These are phyloP conservation scores for Megalopta genalis DNA, from an alignment of 1,140 invertebrate species.

Conservation along the genomic window DNA sequence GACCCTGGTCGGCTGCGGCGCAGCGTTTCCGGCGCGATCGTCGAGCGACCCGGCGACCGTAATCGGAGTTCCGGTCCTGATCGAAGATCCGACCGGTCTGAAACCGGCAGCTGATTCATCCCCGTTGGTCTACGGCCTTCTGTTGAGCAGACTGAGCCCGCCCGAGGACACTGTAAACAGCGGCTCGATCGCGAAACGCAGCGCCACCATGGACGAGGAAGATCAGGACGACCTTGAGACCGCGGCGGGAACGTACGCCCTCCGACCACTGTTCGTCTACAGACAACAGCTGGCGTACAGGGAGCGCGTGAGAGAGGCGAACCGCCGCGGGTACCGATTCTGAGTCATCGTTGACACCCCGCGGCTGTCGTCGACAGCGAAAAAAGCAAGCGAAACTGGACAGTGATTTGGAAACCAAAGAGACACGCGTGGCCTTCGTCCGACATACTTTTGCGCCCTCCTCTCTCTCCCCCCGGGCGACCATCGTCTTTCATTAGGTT, in stretches of 20 bases:
- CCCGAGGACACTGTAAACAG: background rate
- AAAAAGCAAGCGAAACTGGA: background rate
- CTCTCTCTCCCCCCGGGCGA: too few relatives aligned
- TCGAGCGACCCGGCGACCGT: background rate
- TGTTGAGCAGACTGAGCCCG: background rate
- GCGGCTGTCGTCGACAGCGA: conserved; percentile 11
- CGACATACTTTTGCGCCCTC: too few relatives aligned
- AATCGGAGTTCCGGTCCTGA: background rate
- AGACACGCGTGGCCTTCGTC: background rate
- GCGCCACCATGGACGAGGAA: conserved; percentile 36
- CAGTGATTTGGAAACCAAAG: conserved; percentile 1
- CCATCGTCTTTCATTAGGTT: background rate
- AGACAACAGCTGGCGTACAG: conserved; percentile 76
- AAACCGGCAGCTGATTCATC: background rate
- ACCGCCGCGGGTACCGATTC: conserved; percentile 50
- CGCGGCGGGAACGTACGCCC: conserved; percentile 75
- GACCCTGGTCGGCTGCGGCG: conserved; percentile 11
- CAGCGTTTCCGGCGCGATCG: conserved; percentile 27
- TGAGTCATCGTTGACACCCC: conserved; percentile 12
- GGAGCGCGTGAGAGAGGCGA: conserved; percentile 66
- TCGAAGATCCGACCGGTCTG: background rate
- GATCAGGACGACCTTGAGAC: conserved; percentile 70
- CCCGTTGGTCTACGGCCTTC: background rate
- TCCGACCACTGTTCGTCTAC: conserved; percentile 77
- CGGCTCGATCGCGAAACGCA: conserved; percentile 51